These are phyloP conservation scores for Chondrosia reniformis DNA, from an alignment of 37 sponge, comb jelly and placozoan genomes.

Conservation along the genomic window DNA sequence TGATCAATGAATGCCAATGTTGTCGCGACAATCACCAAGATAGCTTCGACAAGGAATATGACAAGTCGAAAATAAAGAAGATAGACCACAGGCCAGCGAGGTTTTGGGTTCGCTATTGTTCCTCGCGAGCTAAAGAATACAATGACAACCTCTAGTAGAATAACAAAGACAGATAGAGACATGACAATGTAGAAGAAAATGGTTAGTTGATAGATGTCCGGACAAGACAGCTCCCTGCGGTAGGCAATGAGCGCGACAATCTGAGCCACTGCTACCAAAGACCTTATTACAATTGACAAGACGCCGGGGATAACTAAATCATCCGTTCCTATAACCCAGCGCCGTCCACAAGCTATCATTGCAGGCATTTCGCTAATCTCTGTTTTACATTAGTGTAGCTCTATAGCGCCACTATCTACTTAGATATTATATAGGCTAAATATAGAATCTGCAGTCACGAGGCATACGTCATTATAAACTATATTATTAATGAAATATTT, in stretches of 20 bases:
- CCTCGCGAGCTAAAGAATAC: slow-evolving; percentile 56
- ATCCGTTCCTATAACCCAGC: slow-evolving; percentile 80
- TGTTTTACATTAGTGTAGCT: no score
- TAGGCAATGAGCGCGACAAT: slow-evolving; percentile 35
- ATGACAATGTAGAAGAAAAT: slow-evolving; percentile 32
- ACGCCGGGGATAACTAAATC: slow-evolving; percentile 67
- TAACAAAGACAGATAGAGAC: slow-evolving; percentile 8
- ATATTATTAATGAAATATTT: no score
- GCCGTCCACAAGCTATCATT: slow-evolving; percentile 57
- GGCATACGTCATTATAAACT: no score
- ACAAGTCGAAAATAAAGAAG: slow-evolving; percentile 54
- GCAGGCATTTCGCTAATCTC: slow-evolving; percentile 84
- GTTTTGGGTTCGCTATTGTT: slow-evolving; percentile 42
- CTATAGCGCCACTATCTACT: no score
- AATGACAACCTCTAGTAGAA: slow-evolving; percentile 20
- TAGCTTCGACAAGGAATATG: slow-evolving; percentile 36
- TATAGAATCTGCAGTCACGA: no score
- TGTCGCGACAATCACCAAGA: slow-evolving; percentile 45
- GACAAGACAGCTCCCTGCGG: slow-evolving; percentile 35
- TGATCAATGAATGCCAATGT: slow-evolving; percentile 41
- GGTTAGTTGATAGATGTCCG: slow-evolving; percentile 23
- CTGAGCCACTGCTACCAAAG: slow-evolving; percentile 29
- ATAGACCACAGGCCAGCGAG: slow-evolving; percentile 36
- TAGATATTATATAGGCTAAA: no score
- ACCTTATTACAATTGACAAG: slow-evolving; percentile 10